These are phyloP conservation scores for Novumbra hubbsi DNA, from an alignment of 2,797 vertebrate genomes.

Conservation along the genomic window DNA sequence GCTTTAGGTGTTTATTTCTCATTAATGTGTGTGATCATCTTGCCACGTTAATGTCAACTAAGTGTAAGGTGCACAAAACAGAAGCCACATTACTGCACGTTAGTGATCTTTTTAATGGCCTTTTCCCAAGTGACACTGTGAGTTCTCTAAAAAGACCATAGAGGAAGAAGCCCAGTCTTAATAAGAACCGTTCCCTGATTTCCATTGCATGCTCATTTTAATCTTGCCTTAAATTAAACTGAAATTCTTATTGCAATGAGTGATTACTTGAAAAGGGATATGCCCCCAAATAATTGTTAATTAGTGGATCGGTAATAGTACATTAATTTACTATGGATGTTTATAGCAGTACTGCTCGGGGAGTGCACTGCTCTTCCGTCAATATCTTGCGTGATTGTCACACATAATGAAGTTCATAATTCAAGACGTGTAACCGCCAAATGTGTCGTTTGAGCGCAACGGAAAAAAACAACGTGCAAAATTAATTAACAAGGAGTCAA, in stretches of 20 bases:
- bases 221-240: conserved; percentile 70
- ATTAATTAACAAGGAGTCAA: conserved; percentile 59
- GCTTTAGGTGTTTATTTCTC: background rate
- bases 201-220: conserved; percentile 68
- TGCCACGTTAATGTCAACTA: conserved; percentile 6
- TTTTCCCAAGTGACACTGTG: conserved; percentile 69
- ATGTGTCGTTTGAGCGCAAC: conserved; percentile 53
- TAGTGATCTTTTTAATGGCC: background rate
- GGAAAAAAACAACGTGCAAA: conserved; percentile 61
- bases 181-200: conserved; percentile 70
- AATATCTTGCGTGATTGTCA: conserved; percentile 66
- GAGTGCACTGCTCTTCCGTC: conserved; percentile 54
- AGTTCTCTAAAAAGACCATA: conserved; percentile 54
- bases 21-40: background rate
- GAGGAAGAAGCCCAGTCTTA: conserved; percentile 49
- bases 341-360: conserved; percentile 63
- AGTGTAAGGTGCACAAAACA: conserved; percentile 51
- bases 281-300: conserved; percentile 71
- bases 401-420: conserved; percentile 69
- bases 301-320: conserved; percentile 71
- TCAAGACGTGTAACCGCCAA: conserved; percentile 41
- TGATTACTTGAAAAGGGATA: conserved; percentile 73
- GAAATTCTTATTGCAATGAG: conserved; percentile 77
- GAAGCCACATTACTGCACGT: conserved; percentile 46
- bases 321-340: conserved; percentile 68